Percentiles rank a stretch among this genome's conserved stretches.
These are phyloP conservation scores for Aleadryas rufinucha DNA, from an alignment of 2,113 vertebrate genomes.

Conservation along the genomic window DNA sequence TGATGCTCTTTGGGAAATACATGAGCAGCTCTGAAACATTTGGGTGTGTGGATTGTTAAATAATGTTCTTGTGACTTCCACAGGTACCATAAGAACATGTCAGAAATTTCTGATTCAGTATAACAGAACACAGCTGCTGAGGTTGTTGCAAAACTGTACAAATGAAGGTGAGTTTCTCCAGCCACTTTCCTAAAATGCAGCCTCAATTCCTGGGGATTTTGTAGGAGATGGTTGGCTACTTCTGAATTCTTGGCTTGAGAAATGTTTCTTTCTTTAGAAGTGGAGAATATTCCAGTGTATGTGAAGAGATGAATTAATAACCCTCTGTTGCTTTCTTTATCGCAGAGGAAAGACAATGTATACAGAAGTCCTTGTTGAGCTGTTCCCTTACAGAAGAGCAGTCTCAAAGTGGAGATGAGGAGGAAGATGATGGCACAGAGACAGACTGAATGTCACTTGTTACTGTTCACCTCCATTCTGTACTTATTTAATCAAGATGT, in stretches of 20 bases:
- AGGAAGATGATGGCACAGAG: constrained; percentile 32
- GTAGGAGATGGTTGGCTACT: neutral
- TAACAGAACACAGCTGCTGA: constrained; percentile 83
- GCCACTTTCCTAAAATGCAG: neutral
- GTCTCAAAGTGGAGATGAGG: constrained; percentile 44
- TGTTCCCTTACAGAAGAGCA: constrained; percentile 70
- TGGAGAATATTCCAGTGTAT: neutral
- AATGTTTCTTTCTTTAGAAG: neutral
- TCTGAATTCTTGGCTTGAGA: neutral
- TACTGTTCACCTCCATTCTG: neutral
- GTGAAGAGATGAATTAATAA: neutral
- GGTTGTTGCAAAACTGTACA: constrained; percentile 81
- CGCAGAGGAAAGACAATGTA: constrained; percentile 79
- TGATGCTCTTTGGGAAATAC: neutral
- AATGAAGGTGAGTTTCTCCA: constrained; percentile 76
- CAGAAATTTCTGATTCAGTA: constrained; percentile 93
- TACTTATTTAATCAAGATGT: neutral
- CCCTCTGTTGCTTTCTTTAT: neutral
- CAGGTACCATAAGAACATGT: constrained; percentile 93
- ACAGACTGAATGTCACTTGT: constrained; percentile 38
- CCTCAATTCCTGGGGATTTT: rapidly evolving
- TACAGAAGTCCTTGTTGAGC: constrained; percentile 79
- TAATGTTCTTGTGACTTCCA: neutral
- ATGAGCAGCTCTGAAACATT: neutral
- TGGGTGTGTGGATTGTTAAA: neutral